Evolutionary conservation across 2,888 invertebrate genomes (phyloP).

Genomic region (Hydraecia micacea): DNA sequence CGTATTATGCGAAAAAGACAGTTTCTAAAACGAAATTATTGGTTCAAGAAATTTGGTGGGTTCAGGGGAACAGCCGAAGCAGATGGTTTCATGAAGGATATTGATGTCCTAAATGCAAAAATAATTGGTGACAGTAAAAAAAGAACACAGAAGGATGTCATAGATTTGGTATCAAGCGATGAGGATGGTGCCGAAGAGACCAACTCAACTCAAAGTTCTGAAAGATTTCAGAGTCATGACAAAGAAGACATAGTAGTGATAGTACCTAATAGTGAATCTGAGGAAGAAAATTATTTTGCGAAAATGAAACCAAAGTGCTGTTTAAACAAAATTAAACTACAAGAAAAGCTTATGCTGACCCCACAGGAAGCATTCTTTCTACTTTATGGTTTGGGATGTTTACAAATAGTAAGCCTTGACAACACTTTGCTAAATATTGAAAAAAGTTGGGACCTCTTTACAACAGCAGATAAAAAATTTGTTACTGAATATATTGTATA

Average conservation of each 20-base stretch:
- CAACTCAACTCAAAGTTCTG: conserved; percentile 56
- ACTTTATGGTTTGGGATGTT: conserved; percentile 91
- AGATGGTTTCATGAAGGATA: conserved; percentile 78
- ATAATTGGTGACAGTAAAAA: conserved; percentile 77
- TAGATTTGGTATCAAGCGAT: conserved; percentile 87
- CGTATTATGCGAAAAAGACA: conserved; percentile 91
- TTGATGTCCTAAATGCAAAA: conserved; percentile 77
- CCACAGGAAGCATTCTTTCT: conserved; percentile 95
- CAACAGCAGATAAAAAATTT: conserved; percentile 91
- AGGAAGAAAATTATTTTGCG: conserved; percentile 91
- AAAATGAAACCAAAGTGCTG: conserved; percentile 91
- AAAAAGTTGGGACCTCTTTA: conserved; percentile 91
- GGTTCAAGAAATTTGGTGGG: conserved; percentile 85
- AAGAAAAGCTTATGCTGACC: conserved; percentile 92
- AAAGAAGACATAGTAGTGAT: conserved; percentile 89
- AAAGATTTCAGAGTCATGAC: conserved; percentile 68
- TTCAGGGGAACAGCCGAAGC: conserved; percentile 67
- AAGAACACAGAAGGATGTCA: conserved; percentile 78
- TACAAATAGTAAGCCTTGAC: conserved; percentile 90
- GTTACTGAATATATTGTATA: conserved; percentile 94
- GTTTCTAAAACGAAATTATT: conserved; percentile 90
- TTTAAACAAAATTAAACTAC: conserved; percentile 89
- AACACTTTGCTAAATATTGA: conserved; percentile 87
- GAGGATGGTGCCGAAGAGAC: conserved; percentile 72
- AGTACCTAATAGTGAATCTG: conserved; percentile 92